phyloP scores from a whole-genome alignment of 2,113 vertebrate species.

The Emydura subglobosa region DNA sequence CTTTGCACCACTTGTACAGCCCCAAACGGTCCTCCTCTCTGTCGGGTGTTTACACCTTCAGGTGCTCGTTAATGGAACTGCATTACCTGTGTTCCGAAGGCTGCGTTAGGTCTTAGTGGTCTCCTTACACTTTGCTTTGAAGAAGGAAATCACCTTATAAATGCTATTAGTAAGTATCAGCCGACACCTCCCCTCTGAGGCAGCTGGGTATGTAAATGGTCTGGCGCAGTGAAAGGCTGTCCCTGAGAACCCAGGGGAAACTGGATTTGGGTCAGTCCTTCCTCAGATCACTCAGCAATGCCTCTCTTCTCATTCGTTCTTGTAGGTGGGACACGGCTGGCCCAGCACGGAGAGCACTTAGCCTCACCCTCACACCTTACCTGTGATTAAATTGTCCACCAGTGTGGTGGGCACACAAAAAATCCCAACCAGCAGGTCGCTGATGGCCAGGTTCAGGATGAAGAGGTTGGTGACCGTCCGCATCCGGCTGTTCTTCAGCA shows the following conservation, averaged over 20 bases:
- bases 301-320: neutral
- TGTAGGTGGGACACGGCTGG: neutral
- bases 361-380: slow-evolving; percentile 45
- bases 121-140: neutral
- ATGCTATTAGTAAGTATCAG: neutral
- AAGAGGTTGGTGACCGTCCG: slow-evolving; percentile 86
- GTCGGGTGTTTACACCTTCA: neutral
- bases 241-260: neutral
- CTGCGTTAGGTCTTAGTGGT: neutral
- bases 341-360: neutral
- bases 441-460: slow-evolving; percentile 86
- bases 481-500: slow-evolving; percentile 83
- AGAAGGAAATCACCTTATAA: neutral
- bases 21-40: neutral
- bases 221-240: neutral
- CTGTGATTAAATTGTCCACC: slow-evolving; percentile 87
- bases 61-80: neutral
- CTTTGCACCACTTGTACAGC: neutral
- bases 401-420: slow-evolving; percentile 87
- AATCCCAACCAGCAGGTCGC: slow-evolving; percentile 86
- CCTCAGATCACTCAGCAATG: neutral
- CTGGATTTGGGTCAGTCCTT: neutral
- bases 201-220: neutral
- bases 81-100: neutral
- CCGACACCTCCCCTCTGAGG: neutral